These are phyloP conservation scores for Pheosia tremula DNA, from an alignment of 2,888 invertebrate species.

Conservation along the genomic window DNA sequence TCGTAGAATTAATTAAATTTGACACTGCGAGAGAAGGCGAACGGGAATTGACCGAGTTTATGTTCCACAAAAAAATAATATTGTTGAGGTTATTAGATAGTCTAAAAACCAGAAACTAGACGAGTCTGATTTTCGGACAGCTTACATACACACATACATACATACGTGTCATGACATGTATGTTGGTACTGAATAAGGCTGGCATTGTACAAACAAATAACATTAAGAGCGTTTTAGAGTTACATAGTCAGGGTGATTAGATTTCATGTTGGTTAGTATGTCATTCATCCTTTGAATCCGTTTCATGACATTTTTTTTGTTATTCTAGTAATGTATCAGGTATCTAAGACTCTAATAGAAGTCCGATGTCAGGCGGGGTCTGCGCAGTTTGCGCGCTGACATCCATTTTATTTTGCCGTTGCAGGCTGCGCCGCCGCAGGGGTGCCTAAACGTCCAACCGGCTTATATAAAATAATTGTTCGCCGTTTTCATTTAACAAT, in stretches of 20 bases:
- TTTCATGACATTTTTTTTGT: no score
- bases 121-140: no score
- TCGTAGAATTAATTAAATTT: conserved; percentile 9
- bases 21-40: not conserved
- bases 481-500: conserved; percentile 63
- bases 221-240: no score
- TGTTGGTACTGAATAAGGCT: no score
- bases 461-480: conserved; percentile 66
- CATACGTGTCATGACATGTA: no score
- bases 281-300: no score
- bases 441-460: conserved; percentile 39
- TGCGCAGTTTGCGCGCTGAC: conserved; percentile 25
- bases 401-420: conserved; percentile 29
- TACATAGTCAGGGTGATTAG: not conserved
- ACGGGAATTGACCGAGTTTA: conserved; percentile 1
- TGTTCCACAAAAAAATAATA: not conserved
- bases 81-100: not conserved
- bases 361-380: not conserved
- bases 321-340: no score
- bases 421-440: conserved; percentile 37
- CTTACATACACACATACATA: no score
- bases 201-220: no score
- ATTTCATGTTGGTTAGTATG: not conserved
- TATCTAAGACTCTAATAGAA: conserved; percentile 17
- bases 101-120: no score